Evolutionary conservation across 2,888 invertebrate genomes (phyloP), one percentile per base, ranked within the genome.

Genomic region (Barypeithes pellucidus): DNA sequence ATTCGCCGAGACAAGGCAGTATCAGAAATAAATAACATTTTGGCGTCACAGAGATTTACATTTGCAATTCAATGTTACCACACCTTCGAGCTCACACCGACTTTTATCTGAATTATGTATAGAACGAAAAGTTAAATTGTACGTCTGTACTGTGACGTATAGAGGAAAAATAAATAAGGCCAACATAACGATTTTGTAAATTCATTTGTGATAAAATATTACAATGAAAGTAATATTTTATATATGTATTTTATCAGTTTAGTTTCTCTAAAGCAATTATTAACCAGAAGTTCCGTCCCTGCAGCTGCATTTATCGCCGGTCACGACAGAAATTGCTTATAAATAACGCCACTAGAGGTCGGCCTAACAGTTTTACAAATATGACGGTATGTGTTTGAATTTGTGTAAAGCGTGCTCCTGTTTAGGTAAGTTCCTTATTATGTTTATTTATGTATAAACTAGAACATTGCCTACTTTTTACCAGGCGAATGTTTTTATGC

Each of bases 81-180:
- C 63, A 50, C 60, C 52, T 72, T 60, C 24, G 22, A 50, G 66
- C 60, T 59, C 47, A 54, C 16, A 33, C 50, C 52, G 65, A 72
- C 61, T 72, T 72, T 72, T 59, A 45, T 52, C 59, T 66, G 71
- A 72, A 72, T 72, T 72, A 72, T 72, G 65, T 47, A 72, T 72
- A 61, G 59, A 59, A 33, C 36, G 52, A 54, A 59, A 63, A 68
- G 50, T 61, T 57, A 57, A 57, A 57, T 57, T 57, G 8, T 57
- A 57, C 33, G 54, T 33, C 54, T 57, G 33, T 57, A 16, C 14
- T 36, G 14, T 1, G 16, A 33, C 33, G 18, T 57, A 33, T 9
- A 29, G 7, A 52, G 12, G 11, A 20, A n/a, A 12, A 52, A 52
- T 52, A 57, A 16, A 57, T 57, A 33, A 18, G 52, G 16, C 33